Evolutionary conservation across 2,888 invertebrate species (phyloP).

Genomic region (Hemaris fuciformis): DNA sequence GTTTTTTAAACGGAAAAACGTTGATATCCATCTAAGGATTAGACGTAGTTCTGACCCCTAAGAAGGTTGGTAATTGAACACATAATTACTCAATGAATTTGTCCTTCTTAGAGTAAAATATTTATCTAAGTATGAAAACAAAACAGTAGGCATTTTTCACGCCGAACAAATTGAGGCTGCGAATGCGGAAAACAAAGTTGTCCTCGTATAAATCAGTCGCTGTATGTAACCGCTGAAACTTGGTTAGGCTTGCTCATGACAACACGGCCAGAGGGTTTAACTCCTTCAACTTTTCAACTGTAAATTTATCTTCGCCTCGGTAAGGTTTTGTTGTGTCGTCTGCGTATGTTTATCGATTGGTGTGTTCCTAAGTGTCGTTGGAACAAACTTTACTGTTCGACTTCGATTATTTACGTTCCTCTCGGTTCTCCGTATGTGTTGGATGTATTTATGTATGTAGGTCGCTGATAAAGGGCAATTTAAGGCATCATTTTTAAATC

Average conservation of each 20-base stretch:
- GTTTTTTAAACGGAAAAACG: too few relatives aligned
- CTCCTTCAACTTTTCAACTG: slow-evolving; percentile 42
- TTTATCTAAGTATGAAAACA: neutral
- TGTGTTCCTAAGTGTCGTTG: too few relatives aligned
- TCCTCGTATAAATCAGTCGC: slow-evolving; percentile 46
- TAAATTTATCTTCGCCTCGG: slow-evolving; percentile 34
- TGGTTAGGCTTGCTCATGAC: slow-evolving; percentile 40
- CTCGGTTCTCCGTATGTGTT: too few relatives aligned
- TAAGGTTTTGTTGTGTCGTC: neutral
- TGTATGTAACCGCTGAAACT: slow-evolving; percentile 41
- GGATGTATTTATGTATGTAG: too few relatives aligned
- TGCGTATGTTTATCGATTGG: neutral
- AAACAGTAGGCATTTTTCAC: slow-evolving; percentile 9
- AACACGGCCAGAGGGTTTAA: slow-evolving; percentile 41
- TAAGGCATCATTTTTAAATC: too few relatives aligned
- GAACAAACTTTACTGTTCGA: too few relatives aligned
- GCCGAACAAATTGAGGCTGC: slow-evolving; percentile 27
- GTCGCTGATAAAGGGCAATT: too few relatives aligned
- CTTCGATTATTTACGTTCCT: neutral
- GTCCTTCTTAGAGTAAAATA: neutral
- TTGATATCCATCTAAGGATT: too few relatives aligned
- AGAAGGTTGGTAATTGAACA: neutral
- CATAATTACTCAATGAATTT: neutral
- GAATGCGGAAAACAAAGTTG: slow-evolving; percentile 41
- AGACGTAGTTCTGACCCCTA: too few relatives aligned